Conservation (phyloP, 2,113 vertebrate species). For the Leuciscus idus region DNA sequence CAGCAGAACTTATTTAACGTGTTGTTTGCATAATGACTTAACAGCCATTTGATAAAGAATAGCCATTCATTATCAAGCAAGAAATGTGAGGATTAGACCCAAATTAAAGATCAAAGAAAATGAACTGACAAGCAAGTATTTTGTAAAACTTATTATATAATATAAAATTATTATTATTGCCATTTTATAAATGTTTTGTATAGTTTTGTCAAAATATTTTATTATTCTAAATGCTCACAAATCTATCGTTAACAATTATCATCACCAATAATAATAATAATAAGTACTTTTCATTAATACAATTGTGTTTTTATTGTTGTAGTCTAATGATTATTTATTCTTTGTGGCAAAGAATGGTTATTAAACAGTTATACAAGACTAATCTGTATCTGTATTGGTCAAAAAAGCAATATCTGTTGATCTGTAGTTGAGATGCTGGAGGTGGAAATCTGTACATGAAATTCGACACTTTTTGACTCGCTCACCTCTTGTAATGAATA, state of each 20-base stretch:
- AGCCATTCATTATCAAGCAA: neutral
- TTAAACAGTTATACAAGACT: neutral
- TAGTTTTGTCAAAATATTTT: neutral
- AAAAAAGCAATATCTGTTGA: neutral
- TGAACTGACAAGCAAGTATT: no score
- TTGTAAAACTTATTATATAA: neutral
- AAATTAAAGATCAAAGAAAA: neutral
- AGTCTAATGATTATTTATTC: neutral
- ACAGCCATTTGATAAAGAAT: neutral
- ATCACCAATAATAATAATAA: neutral
- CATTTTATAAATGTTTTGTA: no score
- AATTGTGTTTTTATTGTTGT: neutral
- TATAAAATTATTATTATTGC: neutral
- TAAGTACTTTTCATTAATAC: neutral
- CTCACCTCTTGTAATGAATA: constrained; percentile 42
- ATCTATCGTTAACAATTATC: neutral
- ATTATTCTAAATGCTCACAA: neutral
- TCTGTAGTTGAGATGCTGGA: neutral
- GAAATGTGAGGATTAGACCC: neutral
- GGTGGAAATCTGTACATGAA: neutral
- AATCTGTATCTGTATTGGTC: neutral
- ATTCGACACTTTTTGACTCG: constrained; percentile 17
- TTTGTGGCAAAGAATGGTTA: neutral
- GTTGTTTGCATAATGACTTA: neutral
- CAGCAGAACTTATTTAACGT: neutral